Conservation (phyloP, 23 tunicate genomes). For the Diplosoma virens region DNA sequence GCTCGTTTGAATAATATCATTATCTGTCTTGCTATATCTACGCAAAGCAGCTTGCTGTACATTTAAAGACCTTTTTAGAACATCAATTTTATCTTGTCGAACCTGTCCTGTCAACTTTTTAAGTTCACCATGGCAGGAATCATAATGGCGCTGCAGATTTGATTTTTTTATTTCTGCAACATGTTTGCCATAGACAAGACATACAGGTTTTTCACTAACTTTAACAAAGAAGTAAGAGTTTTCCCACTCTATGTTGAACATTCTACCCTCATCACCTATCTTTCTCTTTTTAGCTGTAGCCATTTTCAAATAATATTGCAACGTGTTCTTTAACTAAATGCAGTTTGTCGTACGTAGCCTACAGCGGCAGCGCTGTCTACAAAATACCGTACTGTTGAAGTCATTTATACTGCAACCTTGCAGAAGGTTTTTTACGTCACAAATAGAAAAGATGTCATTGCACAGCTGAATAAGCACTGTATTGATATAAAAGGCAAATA, state of each 20-base stretch:
- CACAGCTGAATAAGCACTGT: no score
- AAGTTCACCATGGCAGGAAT: slow-evolving; percentile 33
- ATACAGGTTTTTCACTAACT: slow-evolving; percentile 33
- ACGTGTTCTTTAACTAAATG: no score
- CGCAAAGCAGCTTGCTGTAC: slow-evolving; percentile 44
- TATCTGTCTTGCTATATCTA: slow-evolving; percentile 33
- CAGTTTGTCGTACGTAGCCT: no score
- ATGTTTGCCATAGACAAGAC: slow-evolving; percentile 32
- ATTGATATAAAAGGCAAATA: no score
- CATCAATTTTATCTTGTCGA: slow-evolving; percentile 46
- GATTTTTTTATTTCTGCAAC: slow-evolving; percentile 45
- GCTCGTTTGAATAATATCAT: slow-evolving; percentile 33
- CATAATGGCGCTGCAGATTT: slow-evolving; percentile 33
- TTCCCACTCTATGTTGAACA: slow-evolving; percentile 24
- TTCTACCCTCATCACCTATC: slow-evolving; percentile 30
- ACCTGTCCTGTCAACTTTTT: slow-evolving; percentile 23
- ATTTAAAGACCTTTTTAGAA: slow-evolving; percentile 21
- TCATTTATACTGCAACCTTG: no score
- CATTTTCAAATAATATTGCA: no score
- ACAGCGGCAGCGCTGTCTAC: no score
- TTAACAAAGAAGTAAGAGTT: slow-evolving; percentile 36
- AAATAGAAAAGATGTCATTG: no score
- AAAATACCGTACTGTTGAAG: no score
- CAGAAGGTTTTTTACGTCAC: no score
- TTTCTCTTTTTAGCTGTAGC: slow-evolving; percentile 25